Evolutionary conservation across 2,113 vertebrate genomes (phyloP).

Genomic region (Thunnus maccoyii): DNA sequence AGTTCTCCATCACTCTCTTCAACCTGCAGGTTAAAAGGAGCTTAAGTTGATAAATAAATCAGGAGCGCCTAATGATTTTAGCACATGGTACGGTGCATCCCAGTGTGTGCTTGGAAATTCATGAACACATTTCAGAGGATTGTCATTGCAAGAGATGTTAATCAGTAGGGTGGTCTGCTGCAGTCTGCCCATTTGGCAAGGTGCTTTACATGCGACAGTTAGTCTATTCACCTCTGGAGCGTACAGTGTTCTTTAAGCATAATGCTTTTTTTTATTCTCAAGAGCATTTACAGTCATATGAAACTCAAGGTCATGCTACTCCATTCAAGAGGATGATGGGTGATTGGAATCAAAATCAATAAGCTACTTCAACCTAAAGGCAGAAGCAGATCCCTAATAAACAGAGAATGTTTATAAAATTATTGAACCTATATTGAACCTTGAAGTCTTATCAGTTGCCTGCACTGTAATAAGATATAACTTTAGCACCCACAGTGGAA

Average conservation of each 20-base stretch:
- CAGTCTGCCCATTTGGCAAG: not conserved
- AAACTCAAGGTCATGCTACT: not conserved
- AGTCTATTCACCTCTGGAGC: not conserved
- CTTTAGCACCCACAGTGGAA: not conserved
- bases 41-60: slow-evolving; percentile 12
- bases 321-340: no score
- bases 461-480: not conserved
- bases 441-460: no score
- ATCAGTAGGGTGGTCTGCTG: not conserved
- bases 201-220: not conserved
- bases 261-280: not conserved
- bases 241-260: not conserved
- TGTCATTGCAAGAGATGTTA: not conserved
- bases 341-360: no score
- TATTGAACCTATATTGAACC: no score
- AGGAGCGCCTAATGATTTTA: not conserved
- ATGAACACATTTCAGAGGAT: not conserved
- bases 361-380: no score
- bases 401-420: no score
- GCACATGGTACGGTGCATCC: not conserved
- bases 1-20: not conserved
- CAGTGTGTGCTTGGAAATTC: not conserved
- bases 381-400: no score
- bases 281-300: not conserved
- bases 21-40: slow-evolving; percentile 2